phyloP scores from a whole-genome alignment of 37 sponge, comb jelly and placozoan species.

The Trichoplax adhaerens region DNA sequence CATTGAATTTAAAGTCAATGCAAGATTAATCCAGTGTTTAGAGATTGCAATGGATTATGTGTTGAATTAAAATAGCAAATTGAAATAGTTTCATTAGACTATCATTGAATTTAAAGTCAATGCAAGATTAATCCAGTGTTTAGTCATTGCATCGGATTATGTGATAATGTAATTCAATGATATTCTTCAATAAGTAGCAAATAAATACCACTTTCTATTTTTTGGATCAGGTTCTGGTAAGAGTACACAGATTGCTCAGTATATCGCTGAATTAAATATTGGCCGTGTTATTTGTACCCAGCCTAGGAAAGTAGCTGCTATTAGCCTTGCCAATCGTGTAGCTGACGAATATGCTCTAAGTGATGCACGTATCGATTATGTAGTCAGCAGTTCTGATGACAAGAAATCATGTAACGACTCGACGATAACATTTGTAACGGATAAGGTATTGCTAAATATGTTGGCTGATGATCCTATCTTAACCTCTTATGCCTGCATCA shows the following conservation, averaged over 20 bases:
- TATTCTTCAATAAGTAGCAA: too few species aligned
- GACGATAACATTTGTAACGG: conserved; percentile 37
- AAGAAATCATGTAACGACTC: conserved; percentile 11
- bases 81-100: too few species aligned
- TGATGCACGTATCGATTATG: conserved; percentile 35
- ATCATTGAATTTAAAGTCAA: too few species aligned
- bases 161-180: too few species aligned
- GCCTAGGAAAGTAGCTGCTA: conserved; percentile 68
- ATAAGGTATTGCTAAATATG: conserved; percentile 41
- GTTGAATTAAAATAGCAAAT: too few species aligned
- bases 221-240: conserved; percentile 86
- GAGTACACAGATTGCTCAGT: conserved; percentile 79
- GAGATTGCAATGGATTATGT: too few species aligned
- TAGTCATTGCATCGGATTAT: too few species aligned
- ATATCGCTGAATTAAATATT: conserved; percentile 9
- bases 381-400: conserved; percentile 17
- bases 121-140: too few species aligned
- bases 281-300: conserved; percentile 31
- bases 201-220: conserved; percentile 18
- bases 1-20: too few species aligned
- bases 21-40: too few species aligned
- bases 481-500: conserved; percentile 31
- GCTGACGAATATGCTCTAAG: conserved; percentile 4
- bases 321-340: conserved; percentile 57
- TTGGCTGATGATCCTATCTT: conserved; percentile 28